Evolutionary conservation across 2,113 vertebrate species (phyloP).

Genomic region (Sinocyclocheilus rhinocerous): DNA sequence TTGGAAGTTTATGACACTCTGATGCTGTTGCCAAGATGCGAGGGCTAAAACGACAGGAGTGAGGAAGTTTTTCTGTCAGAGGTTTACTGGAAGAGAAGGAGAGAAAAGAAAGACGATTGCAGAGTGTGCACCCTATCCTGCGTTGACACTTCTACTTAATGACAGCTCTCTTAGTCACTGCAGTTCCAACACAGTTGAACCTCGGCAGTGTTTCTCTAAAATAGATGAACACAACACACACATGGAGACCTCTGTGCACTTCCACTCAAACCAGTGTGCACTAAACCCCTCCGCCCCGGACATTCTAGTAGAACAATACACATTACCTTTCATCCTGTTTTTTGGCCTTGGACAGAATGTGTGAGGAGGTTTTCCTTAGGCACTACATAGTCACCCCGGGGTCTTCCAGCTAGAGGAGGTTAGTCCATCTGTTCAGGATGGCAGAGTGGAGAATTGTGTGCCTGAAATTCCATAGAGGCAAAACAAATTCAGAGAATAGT

Average conservation of each 20-base stretch:
- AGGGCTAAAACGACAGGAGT: constrained; percentile 10
- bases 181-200: background rate
- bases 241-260: background rate
- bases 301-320: constrained; percentile 12
- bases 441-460: constrained; percentile 20
- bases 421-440: constrained; percentile 56
- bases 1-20: constrained; percentile 30
- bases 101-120: background rate
- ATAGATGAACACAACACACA: background rate
- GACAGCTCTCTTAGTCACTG: background rate
- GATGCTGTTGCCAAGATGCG: constrained; percentile 8
- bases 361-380: constrained; percentile 45
- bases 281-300: background rate
- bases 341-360: constrained; percentile 40
- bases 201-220: background rate
- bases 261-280: constrained; percentile 19
- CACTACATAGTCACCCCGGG: constrained; percentile 39
- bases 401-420: constrained; percentile 37
- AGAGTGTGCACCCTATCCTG: background rate
- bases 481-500: background rate
- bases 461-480: constrained; percentile 8
- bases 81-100: background rate
- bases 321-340: constrained; percentile 32
- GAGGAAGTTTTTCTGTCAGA: constrained; percentile 28
- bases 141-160: background rate